Evolutionary conservation across 2,888 invertebrate genomes (phyloP).

Genomic region (Noctua fimbriata): DNA sequence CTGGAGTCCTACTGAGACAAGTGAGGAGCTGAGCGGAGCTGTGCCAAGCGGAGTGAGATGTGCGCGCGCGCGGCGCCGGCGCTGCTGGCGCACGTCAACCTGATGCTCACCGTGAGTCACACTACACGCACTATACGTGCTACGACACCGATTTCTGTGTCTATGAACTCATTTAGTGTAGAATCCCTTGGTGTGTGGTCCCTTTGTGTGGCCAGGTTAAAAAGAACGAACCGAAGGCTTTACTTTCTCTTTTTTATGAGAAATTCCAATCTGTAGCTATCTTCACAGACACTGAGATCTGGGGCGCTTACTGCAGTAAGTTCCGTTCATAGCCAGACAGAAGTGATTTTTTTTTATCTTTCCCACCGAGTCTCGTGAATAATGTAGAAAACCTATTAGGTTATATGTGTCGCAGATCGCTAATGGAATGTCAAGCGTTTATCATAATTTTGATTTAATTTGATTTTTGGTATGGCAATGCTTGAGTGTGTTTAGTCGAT

Average conservation of each 20-base stretch:
- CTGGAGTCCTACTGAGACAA: neutral
- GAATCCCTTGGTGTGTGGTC: neutral
- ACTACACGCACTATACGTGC: neutral
- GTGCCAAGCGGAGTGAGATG: conserved; percentile 37
- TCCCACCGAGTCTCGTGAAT: neutral
- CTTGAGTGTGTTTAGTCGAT: too few relatives aligned
- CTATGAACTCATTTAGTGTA: conserved; percentile 1
- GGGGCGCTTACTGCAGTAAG: neutral
- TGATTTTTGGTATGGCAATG: too few relatives aligned
- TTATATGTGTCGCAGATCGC: too few relatives aligned
- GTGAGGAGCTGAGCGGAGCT: conserved; percentile 1
- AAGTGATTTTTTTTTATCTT: neutral
- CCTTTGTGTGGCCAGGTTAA: neutral
- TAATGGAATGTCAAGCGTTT: too few relatives aligned
- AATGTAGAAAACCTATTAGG: neutral
- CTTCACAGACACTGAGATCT: neutral
- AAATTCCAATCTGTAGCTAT: neutral
- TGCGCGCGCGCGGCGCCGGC: conserved; percentile 71
- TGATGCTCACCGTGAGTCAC: conserved; percentile 81
- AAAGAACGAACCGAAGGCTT: neutral
- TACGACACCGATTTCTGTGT: neutral
- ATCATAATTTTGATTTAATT: too few relatives aligned
- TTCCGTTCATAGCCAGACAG: neutral
- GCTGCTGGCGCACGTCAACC: conserved; percentile 79
- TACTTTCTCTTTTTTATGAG: neutral